These are phyloP conservation scores for Chaetops frenatus DNA, from an alignment of 2,113 vertebrate species.

Conservation along the genomic window DNA sequence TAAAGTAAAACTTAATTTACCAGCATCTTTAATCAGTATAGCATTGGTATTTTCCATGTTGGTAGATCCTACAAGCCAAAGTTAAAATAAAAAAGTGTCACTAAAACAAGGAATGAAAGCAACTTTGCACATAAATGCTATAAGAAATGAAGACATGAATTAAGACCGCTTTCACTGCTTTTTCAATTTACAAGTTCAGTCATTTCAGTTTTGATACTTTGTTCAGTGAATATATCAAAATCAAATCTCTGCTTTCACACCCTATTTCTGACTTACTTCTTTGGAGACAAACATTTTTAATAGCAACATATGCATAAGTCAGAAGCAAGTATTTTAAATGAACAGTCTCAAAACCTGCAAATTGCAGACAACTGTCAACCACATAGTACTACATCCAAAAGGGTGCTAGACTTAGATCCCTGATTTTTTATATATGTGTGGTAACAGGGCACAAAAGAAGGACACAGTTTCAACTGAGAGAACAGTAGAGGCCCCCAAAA, in stretches of 20 bases:
- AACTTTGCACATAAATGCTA: not conserved
- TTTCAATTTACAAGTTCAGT: not conserved
- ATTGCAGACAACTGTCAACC: not conserved
- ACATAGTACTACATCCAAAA: not conserved
- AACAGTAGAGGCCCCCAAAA: too few species aligned
- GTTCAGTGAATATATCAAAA: not conserved
- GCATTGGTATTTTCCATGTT: constrained; percentile 84
- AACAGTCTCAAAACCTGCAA: not conserved
- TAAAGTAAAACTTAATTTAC: constrained; percentile 68
- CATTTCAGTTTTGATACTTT: not conserved
- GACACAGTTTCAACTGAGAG: too few species aligned
- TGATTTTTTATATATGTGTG: accelerated
- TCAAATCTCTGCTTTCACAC: not conserved
- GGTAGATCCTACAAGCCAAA: constrained; percentile 76
- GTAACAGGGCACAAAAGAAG: too few species aligned
- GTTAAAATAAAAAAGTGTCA: not conserved
- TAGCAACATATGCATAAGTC: not conserved
- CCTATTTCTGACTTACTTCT: not conserved
- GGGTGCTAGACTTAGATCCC: not conserved
- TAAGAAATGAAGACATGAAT: not conserved
- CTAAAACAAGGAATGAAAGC: not conserved
- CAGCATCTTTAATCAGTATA: constrained; percentile 94
- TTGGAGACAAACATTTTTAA: not conserved
- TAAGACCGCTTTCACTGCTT: not conserved
- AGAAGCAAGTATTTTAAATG: not conserved